Evolutionary conservation across 2,797 vertebrate species (phyloP), one percentile per base, ranked within the genome.

Genomic region (Garrulus glandarius): DNA sequence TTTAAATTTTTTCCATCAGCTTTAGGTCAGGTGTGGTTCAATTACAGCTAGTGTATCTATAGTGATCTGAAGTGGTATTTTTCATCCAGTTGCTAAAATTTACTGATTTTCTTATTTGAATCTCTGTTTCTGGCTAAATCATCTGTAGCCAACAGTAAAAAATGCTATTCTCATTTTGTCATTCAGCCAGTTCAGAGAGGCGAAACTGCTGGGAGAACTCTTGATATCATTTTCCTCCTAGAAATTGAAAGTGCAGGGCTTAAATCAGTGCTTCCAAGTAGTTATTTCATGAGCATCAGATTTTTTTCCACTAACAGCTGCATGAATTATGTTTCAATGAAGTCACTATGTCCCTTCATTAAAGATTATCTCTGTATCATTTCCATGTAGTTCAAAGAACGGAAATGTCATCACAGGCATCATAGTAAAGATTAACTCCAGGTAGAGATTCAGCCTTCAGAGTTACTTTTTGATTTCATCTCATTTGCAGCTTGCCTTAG

Each of bases 351-450:
- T 63, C 47, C 70, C 39, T 83, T 70, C 47, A 39, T 82, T 68
- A 91, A 89, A 86, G 37, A 57, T 37, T 63, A 29, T 53, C 14
- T 65, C 27, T 57, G 14, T 41, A 61, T 49, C 19, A 32, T 79
- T 95, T 95, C 78, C 55, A 65, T 72, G 18, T 5, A 61, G 30
- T 65, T 85, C 29, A 83, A 84, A 92, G 56, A 80, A 80, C 5
- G 15, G 39, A 77, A 77, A 70, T 77, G 34, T n/a, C 50, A 15
- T 74, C 32, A 52, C 4, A 39, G 23, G 5, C 8, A 50, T 59
- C 53, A 26, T 30, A 74, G 49, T 41, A 72, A 87, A 85, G 43
- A 43, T 59, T 81, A 88, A 41, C 61, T 83, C 21, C 24, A 47
- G 60, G 13, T 7, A 68, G 41, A 10, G 26, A 56, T 53, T 78